Conservation (phyloP, 2,888 invertebrate species). For the Tetragonula carbonaria region DNA sequence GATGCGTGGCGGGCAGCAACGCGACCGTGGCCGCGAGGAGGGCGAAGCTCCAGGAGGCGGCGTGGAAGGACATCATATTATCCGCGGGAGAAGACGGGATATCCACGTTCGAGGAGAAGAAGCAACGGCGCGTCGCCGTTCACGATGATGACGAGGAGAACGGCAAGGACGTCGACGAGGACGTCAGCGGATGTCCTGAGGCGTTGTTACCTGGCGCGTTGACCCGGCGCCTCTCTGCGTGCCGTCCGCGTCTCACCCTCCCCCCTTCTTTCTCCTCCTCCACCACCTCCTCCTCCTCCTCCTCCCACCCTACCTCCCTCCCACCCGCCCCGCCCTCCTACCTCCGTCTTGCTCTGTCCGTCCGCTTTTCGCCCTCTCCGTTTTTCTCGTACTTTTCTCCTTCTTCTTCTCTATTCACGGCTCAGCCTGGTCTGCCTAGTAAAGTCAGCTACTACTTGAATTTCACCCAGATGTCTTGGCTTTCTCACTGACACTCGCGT, state of each 20-base stretch:
- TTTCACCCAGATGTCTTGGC: constrained; percentile 52
- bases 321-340: constrained; percentile 68
- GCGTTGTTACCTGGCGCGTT: constrained; percentile 75
- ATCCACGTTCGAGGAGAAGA: constrained; percentile 52
- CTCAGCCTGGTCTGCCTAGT: constrained; percentile 12
- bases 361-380: constrained; percentile 51
- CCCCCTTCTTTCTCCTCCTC: constrained; percentile 62
- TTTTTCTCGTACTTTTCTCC: constrained; percentile 47
- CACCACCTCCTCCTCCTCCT: constrained; percentile 62
- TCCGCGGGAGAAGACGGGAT: constrained; percentile 52
- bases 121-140: constrained; percentile 51
- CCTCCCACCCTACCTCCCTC: constrained; percentile 62
- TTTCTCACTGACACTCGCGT: constrained; percentile 58
- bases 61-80: constrained; percentile 80
- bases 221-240: constrained; percentile 74
- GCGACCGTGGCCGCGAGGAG: constrained; percentile 84
- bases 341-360: constrained; percentile 67
- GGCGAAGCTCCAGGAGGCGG: constrained; percentile 85
- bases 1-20: constrained; percentile 86
- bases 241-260: constrained; percentile 73
- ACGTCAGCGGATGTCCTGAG: constrained; percentile 71
- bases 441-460: constrained; percentile 32
- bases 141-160: constrained; percentile 46
- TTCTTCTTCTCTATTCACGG: constrained; percentile 31
- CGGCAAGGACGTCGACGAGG: constrained; percentile 64